Conservation (phyloP, 2,797 vertebrate genomes). For the Halcyon chelicuti region DNA sequence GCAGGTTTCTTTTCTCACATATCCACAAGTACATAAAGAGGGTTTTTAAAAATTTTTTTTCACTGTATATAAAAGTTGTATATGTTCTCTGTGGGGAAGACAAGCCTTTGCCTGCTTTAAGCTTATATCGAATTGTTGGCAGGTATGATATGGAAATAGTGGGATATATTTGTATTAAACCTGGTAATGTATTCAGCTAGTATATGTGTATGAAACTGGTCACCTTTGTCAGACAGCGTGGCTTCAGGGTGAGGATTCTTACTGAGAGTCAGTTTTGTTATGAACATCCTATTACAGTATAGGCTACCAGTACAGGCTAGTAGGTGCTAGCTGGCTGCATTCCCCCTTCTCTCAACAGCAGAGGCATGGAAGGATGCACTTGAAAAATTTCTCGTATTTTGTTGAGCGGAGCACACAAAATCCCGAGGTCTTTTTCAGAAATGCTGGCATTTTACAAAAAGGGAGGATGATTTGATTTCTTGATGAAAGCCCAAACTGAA, state of each 20-base stretch:
- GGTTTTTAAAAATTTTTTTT: neutral
- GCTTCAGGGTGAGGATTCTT: neutral
- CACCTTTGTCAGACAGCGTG: neutral
- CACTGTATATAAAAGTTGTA: neutral
- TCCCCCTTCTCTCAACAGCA: neutral
- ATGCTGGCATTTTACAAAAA: neutral
- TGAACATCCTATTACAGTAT: fast-evolving
- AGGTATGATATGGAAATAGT: neutral
- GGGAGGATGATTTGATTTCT: conserved; percentile 9
- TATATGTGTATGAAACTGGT: neutral
- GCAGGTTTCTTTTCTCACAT: neutral
- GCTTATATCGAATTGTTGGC: neutral
- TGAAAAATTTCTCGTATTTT: neutral
- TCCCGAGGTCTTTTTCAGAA: conserved; percentile 15
- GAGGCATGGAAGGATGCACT: neutral
- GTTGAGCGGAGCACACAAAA: neutral
- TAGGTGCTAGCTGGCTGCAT: neutral
- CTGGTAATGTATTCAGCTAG: neutral
- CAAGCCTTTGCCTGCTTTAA: neutral
- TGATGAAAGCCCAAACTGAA: conserved; percentile 54
- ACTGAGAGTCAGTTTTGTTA: neutral
- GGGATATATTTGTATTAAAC: neutral
- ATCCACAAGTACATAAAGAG: neutral
- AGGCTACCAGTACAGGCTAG: neutral
- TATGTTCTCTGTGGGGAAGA: neutral